Evolutionary conservation across 2,113 vertebrate genomes (phyloP).

Genomic region (Siphamia tubifer): DNA sequence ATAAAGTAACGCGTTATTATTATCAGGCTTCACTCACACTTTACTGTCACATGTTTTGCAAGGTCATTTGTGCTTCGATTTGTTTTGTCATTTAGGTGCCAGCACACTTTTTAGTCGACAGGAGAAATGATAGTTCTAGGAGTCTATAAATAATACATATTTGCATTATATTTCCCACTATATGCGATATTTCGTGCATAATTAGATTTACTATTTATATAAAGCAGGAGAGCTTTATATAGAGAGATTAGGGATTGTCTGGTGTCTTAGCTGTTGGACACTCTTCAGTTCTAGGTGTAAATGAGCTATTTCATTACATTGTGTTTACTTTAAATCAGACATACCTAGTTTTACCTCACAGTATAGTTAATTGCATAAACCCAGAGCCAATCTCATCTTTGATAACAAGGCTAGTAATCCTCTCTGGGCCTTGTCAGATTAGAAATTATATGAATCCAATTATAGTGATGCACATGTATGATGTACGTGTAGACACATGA

Average conservation of each 20-base stretch:
- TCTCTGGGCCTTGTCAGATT: conserved; percentile 44
- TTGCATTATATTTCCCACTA: background rate
- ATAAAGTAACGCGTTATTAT: background rate
- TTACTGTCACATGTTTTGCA: conserved; percentile 10
- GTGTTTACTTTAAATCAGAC: conserved; percentile 28
- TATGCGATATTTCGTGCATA: background rate
- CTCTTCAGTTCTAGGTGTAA: conserved; percentile 5
- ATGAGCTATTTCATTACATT: conserved; percentile 21
- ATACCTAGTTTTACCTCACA: conserved; percentile 37
- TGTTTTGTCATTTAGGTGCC: conserved; percentile 34
- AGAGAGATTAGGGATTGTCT: background rate
- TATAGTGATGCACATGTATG: conserved; percentile 33
- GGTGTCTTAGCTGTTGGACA: background rate
- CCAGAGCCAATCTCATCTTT: conserved; percentile 38
- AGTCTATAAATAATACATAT: background rate
- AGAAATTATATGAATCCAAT: conserved; percentile 59
- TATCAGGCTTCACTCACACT: background rate
- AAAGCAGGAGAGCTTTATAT: background rate
- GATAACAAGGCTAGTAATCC: conserved; percentile 50
- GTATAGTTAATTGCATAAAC: conserved; percentile 18
- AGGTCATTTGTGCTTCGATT: conserved; percentile 48
- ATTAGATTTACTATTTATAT: background rate
- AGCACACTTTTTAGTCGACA: background rate
- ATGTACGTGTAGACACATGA: conserved; percentile 1
- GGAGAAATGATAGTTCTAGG: conserved; percentile 4